Conservation (phyloP, 2,113 vertebrate genomes). For the Podilymbus podiceps region DNA sequence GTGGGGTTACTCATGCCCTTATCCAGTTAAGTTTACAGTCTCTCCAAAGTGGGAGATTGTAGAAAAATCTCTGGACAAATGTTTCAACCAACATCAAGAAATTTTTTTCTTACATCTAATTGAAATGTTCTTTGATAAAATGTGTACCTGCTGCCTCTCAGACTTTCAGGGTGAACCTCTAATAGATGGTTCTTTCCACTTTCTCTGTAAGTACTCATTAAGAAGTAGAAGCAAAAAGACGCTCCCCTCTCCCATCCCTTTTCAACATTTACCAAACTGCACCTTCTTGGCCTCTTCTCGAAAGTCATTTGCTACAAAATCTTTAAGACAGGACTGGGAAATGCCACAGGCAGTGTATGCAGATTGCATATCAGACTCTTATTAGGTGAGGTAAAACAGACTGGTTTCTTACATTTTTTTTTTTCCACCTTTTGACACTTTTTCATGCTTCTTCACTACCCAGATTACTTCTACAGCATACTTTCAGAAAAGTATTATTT, state of each 20-base stretch:
- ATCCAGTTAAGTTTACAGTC: neutral
- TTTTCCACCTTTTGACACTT: neutral
- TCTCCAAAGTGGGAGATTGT: neutral
- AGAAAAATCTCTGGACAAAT: neutral
- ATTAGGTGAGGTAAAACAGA: neutral
- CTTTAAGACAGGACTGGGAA: neutral
- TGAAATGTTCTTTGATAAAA: neutral
- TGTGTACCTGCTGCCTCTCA: neutral
- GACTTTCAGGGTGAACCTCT: neutral
- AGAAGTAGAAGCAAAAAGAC: neutral
- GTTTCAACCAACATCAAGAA: rapidly evolving
- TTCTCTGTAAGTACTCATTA: neutral
- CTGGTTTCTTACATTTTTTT: neutral
- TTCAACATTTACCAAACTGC: neutral
- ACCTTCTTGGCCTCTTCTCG: neutral
- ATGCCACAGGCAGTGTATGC: neutral
- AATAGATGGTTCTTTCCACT: neutral
- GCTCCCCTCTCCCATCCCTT: neutral
- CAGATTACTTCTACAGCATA: neutral
- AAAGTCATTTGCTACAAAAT: neutral
- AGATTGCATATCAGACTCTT: neutral
- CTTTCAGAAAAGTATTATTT: neutral
- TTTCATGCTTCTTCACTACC: neutral
- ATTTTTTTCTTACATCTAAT: neutral
- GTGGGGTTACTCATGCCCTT: neutral